phyloP scores from a whole-genome alignment of 2,797 vertebrate species.

The Cyprinella venusta region DNA sequence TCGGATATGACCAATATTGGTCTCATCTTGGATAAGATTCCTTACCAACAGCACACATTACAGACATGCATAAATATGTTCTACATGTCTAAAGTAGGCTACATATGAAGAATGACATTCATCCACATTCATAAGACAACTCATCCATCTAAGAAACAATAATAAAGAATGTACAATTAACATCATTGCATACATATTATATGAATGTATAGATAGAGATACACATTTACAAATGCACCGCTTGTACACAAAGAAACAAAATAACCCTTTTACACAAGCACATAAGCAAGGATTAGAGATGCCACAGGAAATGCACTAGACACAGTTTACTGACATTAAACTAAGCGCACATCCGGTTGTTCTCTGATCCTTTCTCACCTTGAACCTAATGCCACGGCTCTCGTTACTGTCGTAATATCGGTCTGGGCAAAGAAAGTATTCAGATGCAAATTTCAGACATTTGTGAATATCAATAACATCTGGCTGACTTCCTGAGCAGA shows the following conservation, averaged over 20 bases:
- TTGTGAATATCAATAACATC: constrained; percentile 79
- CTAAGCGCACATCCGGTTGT: constrained; percentile 39
- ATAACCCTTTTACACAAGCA: background rate
- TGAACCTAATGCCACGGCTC: constrained; percentile 44
- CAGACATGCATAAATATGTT: no score
- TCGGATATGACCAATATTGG: no score
- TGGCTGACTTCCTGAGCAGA: constrained; percentile 66
- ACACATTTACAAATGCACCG: background rate
- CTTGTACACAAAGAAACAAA: constrained; percentile 10
- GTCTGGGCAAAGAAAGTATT: constrained; percentile 53
- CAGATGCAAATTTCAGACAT: constrained; percentile 72
- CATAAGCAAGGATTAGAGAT: background rate
- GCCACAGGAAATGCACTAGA: constrained; percentile 32
- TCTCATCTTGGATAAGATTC: no score
- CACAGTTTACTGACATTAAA: constrained; percentile 23
- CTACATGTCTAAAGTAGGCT: no score
- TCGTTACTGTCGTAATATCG: constrained; percentile 20
- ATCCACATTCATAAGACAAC: background rate
- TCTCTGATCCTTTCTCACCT: constrained; percentile 43
- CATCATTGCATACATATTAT: background rate
- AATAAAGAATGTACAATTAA: background rate
- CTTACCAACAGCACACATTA: no score
- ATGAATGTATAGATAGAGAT: background rate
- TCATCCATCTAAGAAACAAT: background rate
- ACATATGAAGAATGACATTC: no score